A percentile compares a stretch with the other conserved stretches of the same genome.
Evolutionary conservation across 2,113 vertebrate species (phyloP).

Genomic region (Rhynchopsitta pachyrhyncha): DNA sequence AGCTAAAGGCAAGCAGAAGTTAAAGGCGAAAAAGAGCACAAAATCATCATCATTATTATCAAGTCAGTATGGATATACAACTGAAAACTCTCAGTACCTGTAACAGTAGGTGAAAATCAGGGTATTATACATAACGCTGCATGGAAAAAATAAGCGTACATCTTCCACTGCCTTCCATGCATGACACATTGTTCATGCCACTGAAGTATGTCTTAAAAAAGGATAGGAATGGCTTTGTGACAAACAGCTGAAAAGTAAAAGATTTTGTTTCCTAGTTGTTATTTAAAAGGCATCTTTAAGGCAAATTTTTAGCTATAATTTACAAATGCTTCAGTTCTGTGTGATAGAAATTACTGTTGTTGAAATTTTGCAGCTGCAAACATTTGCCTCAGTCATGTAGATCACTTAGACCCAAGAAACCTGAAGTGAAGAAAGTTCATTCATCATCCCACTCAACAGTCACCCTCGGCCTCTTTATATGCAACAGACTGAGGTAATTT

Average conservation of each 20-base stretch:
- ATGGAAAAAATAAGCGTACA: not conserved
- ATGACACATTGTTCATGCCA: not conserved
- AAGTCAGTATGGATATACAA: not conserved
- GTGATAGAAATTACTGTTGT: not conserved
- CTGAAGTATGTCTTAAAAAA: not conserved
- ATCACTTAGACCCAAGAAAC: not conserved
- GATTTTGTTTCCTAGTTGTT: not conserved
- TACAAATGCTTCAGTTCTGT: not conserved
- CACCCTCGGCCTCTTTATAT: not conserved
- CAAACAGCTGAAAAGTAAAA: not conserved
- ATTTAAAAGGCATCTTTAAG: not conserved
- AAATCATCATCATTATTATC: not conserved
- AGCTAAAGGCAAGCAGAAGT: not conserved
- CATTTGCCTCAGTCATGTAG: not conserved
- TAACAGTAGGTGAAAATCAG: not conserved
- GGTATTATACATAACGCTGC: not conserved
- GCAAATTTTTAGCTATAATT: not conserved
- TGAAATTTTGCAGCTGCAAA: not conserved
- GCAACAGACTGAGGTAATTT: not conserved
- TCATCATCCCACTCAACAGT: not conserved
- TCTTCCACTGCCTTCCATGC: not conserved
- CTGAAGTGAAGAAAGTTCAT: not conserved
- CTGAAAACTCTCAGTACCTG: not conserved
- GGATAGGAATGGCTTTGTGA: not conserved
- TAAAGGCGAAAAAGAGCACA: not conserved